Conservation (phyloP, 2,888 invertebrate species). For the Rotaria socialis region DNA sequence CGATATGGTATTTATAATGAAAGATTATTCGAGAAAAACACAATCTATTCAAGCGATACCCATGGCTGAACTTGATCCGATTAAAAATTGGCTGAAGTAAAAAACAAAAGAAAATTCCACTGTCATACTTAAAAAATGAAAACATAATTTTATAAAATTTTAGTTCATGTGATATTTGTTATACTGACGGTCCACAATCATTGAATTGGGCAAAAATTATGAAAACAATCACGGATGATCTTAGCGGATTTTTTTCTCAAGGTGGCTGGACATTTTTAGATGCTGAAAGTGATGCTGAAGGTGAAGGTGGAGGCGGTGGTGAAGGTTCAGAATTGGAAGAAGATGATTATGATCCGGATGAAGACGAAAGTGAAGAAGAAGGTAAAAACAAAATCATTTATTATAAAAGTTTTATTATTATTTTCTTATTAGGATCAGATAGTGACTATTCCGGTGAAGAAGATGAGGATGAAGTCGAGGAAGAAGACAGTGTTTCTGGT, state of each 20-base stretch:
- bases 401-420: too few species aligned
- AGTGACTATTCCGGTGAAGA: constrained; percentile 9
- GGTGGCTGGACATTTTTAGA: constrained; percentile 99
- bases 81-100: constrained; percentile 91
- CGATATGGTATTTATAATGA: constrained; percentile 99
- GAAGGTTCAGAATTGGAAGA: constrained; percentile 66
- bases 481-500: not conserved
- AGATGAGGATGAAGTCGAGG: not conserved
- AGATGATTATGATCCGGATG: constrained; percentile 54
- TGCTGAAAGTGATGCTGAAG: constrained; percentile 70
- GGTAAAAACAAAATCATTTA: not conserved
- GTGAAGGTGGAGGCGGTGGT: constrained; percentile 46
- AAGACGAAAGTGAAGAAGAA: constrained; percentile 51
- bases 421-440: not conserved
- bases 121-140: too few species aligned
- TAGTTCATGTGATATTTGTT: constrained; percentile 83
- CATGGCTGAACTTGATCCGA: constrained; percentile 96
- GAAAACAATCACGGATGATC: constrained; percentile 98
- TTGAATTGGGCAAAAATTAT: constrained; percentile 99
- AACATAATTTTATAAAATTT: not conserved
- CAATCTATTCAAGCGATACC: constrained; percentile 98
- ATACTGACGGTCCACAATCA: constrained; percentile 95
- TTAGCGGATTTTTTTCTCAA: constrained; percentile 93
- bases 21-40: constrained; percentile 87
- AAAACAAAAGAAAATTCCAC: not conserved